These are phyloP conservation scores for Palythoa caribaeorum DNA, from an alignment of 92 coral and sea anemone species.

Conservation along the genomic window DNA sequence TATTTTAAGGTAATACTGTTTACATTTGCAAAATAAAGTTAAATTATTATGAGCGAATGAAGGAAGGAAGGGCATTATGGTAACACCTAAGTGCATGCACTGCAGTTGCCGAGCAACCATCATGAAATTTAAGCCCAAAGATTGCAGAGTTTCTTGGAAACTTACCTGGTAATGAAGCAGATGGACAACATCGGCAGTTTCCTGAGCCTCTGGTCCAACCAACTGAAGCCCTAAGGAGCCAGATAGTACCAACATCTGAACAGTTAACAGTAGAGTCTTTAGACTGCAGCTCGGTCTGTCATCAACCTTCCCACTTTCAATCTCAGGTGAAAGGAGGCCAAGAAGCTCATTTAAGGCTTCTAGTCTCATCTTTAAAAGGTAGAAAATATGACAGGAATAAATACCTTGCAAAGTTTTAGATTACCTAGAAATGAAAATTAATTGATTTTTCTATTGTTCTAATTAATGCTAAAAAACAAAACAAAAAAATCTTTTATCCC, in stretches of 20 bases:
- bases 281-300: conserved; percentile 55
- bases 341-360: conserved; percentile 83
- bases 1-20: neutral
- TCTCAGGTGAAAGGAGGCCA: conserved; percentile 69
- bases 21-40: neutral
- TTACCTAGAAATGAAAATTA: neutral
- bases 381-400: neutral
- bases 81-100: no score
- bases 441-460: no score
- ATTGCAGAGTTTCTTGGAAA: neutral
- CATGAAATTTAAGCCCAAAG: neutral
- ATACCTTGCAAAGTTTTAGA: neutral
- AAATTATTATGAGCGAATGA: neutral
- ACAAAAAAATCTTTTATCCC: no score
- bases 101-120: no score
- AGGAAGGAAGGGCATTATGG: no score
- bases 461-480: no score
- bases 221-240: conserved; percentile 88
- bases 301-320: conserved; percentile 1
- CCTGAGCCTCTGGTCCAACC: conserved; percentile 70
- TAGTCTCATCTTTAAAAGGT: conserved; percentile 62
- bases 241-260: conserved; percentile 79
- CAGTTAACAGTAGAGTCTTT: conserved; percentile 70
- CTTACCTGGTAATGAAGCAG: conserved; percentile 86
- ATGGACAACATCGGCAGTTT: conserved; percentile 67